Conservation (phyloP, 1,140 invertebrate genomes). For the Bicyclus anynana region DNA sequence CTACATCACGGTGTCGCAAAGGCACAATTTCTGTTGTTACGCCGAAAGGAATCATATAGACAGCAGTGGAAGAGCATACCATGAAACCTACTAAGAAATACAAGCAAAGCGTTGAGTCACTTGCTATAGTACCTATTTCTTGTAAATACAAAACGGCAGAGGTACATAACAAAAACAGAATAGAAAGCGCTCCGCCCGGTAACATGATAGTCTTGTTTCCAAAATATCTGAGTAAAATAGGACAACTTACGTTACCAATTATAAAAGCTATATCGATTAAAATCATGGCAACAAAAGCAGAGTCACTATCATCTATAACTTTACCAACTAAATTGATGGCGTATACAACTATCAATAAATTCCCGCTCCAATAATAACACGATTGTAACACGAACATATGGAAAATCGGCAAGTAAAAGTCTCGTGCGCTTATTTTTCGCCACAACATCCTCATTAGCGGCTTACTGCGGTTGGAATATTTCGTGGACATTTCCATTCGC, state of each 20-base stretch:
- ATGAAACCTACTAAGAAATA: conserved; percentile 18
- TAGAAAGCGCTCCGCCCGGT: conserved; percentile 9
- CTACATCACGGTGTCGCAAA: conserved; percentile 11
- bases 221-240: conserved; percentile 18
- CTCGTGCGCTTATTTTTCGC: conserved; percentile 9
- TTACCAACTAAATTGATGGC: conserved; percentile 19
- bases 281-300: conserved; percentile 20
- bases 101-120: conserved; percentile 14
- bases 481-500: not conserved
- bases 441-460: conserved; percentile 1
- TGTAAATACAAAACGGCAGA: conserved; percentile 18
- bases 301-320: conserved; percentile 13
- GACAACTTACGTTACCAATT: conserved; percentile 6
- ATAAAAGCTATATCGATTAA: conserved; percentile 13
- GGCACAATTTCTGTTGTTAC: conserved; percentile 21
- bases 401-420: conserved; percentile 19
- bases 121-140: conserved; percentile 2
- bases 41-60: conserved; percentile 13
- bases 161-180: conserved; percentile 11
- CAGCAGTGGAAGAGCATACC: conserved; percentile 13
- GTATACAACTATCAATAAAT: conserved; percentile 19
- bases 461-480: not conserved
- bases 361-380: conserved; percentile 20
- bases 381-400: conserved; percentile 17
- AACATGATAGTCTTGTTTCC: conserved; percentile 21